Evolutionary conservation across 2,113 vertebrate genomes (phyloP), one percentile per base, ranked within the genome.

Genomic region (Tauraco erythrolophus): DNA sequence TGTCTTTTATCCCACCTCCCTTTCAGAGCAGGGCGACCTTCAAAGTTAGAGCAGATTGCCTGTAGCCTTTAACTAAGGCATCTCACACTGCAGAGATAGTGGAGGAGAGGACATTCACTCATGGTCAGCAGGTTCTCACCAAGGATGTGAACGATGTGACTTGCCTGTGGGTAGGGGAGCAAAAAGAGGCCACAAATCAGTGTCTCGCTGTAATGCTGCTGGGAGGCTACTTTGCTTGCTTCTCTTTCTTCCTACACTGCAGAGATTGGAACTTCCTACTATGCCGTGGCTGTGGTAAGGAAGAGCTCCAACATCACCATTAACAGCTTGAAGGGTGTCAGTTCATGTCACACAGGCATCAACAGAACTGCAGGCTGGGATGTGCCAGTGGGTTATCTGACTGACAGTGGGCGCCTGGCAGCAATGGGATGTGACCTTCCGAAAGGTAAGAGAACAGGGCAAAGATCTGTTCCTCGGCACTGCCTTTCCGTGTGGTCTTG

Each of bases 291-390:
- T 9, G 99, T 99, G 80, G 99, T 99, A 51, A 99, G 95, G 89
- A 99, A 95, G 65, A 96, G 96, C 84, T 94, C 97, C 43, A 97
- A 8, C 35, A 97, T 99, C 90, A 99, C 98, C 92, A 98, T 99
- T 84, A 85, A 98, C 96, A 98, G 94, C 88, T 70, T 99, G 96
- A 97, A 91, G 64, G 99, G 99, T 2, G 95, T 96, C 75, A 98
- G 85, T 87, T 99, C 99, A 23, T 99, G 99, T 87, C 99, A 99
- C 98, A 99, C 99, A 0, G 99, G 99, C 62, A 98, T 99, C 78
- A 98, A 98, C 72, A 98, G 99, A 58, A 99, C 99, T 0, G 99
- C 97, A 2, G 99, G 99, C 95, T 99, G 99, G 99, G 98, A 98
- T 2, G 98, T 99, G 96, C 99, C 99, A 0, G 46, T 99, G 31